These are phyloP conservation scores for Pholis gunnellus DNA, from an alignment of 2,113 vertebrate species.

Conservation along the genomic window DNA sequence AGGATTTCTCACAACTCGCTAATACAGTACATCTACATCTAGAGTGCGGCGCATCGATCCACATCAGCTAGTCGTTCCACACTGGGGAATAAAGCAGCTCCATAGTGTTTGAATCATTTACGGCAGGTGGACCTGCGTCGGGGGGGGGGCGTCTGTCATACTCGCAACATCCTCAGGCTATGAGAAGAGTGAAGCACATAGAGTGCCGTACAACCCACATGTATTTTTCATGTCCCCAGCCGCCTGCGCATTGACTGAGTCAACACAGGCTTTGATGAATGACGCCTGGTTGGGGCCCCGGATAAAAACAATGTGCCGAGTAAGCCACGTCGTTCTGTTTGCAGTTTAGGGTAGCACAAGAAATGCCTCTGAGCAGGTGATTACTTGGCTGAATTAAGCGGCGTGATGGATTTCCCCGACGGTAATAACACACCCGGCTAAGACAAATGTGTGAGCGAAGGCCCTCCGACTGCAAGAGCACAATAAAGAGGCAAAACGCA, in stretches of 20 bases:
- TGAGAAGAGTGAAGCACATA: conserved; percentile 15
- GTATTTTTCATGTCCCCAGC: conserved; percentile 35
- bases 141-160: not conserved
- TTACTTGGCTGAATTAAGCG: conserved; percentile 67
- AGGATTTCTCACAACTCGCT: conserved; percentile 39
- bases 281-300: conserved; percentile 14
- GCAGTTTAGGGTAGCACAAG: conserved; percentile 54
- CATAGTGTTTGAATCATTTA: conserved; percentile 46
- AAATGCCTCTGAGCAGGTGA: conserved; percentile 69
- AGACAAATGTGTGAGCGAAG: conserved; percentile 60
- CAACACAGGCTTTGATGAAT: conserved; percentile 54
- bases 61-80: not conserved
- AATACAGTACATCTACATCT: conserved; percentile 33
- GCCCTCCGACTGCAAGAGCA: conserved; percentile 19
- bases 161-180: conserved; percentile 24
- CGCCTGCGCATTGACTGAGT: conserved; percentile 34
- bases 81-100: conserved; percentile 29
- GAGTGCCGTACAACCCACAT: not conserved
- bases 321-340: conserved; percentile 45
- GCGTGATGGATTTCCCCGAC: conserved; percentile 62
- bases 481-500: conserved; percentile 51
- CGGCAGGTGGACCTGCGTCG: conserved; percentile 2
- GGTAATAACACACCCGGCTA: conserved; percentile 59
- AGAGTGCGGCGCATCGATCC: conserved; percentile 43
- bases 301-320: conserved; percentile 57